Percentiles rank a stretch among this genome's conserved stretches.
Conservation (phyloP, 2,113 vertebrate species). For the Apeltes quadracus region DNA sequence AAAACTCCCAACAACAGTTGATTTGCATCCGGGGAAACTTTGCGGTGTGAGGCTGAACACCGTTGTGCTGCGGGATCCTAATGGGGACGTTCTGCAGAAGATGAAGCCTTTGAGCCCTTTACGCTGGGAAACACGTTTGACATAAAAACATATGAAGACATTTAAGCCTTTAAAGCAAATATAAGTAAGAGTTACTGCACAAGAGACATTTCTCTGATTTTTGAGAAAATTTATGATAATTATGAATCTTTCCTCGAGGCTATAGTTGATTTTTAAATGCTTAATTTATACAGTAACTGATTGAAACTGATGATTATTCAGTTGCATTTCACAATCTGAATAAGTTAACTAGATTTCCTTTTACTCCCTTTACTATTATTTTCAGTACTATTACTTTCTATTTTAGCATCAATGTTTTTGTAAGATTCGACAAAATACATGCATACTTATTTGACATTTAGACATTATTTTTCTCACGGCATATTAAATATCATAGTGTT, state of each 20-base stretch:
- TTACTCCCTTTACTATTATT: too few relatives aligned
- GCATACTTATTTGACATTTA: neutral
- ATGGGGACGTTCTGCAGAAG: conserved; percentile 16
- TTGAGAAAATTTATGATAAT: neutral
- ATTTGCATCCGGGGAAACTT: conserved; percentile 75
- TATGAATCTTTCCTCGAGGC: neutral
- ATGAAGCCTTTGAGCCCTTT: neutral
- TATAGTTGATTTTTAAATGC: neutral
- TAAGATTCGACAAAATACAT: neutral
- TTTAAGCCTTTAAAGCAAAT: neutral
- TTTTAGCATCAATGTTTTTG: neutral
- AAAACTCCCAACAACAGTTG: conserved; percentile 71
- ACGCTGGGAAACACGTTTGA: neutral
- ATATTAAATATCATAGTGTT: neutral
- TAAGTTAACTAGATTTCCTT: neutral
- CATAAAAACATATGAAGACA: neutral
- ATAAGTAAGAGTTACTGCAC: neutral
- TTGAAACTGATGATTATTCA: neutral
- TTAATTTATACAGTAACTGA: neutral
- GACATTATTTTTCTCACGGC: neutral
- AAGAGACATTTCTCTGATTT: conserved; percentile 1
- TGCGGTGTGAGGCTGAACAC: conserved; percentile 39
- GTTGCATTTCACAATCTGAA: neutral
- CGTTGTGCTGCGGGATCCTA: conserved; percentile 32
- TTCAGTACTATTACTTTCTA: neutral